Evolutionary conservation across 2,888 invertebrate genomes (phyloP).

Genomic region (Thysanoteuthis rhombus): DNA sequence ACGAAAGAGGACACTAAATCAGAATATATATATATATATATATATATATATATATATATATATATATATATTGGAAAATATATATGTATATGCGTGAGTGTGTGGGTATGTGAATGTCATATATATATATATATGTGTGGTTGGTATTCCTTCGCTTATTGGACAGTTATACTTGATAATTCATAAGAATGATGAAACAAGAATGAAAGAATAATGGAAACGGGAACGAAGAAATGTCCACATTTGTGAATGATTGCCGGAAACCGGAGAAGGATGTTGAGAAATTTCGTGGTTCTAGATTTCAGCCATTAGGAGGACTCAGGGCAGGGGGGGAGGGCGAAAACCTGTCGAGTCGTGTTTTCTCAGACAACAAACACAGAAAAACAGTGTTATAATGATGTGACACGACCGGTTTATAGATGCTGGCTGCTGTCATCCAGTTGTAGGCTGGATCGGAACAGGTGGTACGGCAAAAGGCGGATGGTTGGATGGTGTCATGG

Average conservation of each 20-base stretch:
- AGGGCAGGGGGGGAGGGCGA: neutral
- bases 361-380: slow-evolving; percentile 27
- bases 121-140: too few species aligned
- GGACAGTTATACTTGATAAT: neutral
- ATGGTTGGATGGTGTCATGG: neutral
- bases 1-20: too few species aligned
- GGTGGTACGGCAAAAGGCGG: neutral
- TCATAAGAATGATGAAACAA: neutral
- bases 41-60: too few species aligned
- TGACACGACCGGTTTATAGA: slow-evolving; percentile 25
- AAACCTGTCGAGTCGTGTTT: slow-evolving; percentile 17
- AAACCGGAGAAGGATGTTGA: neutral
- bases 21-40: too few species aligned
- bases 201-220: neutral
- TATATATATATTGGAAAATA: too few species aligned
- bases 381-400: slow-evolving; percentile 30
- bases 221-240: neutral
- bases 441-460: neutral
- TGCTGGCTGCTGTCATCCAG: slow-evolving; percentile 24
- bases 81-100: neutral
- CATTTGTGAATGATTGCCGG: neutral
- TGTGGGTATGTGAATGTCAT: neutral
- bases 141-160: too few species aligned
- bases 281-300: neutral
- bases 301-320: neutral